A percentile compares a stretch with the other conserved stretches of the same genome.
Conservation (phyloP, 2,797 vertebrate species). For the Dallia pectoralis region DNA sequence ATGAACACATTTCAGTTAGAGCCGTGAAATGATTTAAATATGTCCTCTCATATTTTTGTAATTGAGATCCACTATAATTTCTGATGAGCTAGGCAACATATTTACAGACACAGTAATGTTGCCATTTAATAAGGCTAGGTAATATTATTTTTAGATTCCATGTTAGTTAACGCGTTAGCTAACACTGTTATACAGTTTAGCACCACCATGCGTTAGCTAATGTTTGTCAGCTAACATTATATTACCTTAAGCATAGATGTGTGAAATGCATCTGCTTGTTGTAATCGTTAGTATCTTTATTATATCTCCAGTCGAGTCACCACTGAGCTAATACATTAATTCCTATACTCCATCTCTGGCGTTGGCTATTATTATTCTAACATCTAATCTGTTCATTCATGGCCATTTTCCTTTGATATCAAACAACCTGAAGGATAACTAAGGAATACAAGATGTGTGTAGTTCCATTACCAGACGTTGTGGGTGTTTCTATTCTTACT, state of each 20-base stretch:
- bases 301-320: neutral
- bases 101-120: no score
- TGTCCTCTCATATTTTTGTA: no score
- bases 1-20: no score
- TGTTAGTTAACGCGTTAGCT: no score
- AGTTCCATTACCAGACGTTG: neutral
- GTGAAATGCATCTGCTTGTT: neutral
- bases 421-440: neutral
- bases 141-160: no score
- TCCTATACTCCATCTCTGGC: neutral
- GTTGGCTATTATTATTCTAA: neutral
- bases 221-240: no score
- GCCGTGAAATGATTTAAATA: no score
- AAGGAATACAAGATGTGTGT: neutral
- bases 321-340: neutral
- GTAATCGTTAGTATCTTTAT: neutral
- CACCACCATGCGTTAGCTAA: no score
- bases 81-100: no score
- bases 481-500: neutral
- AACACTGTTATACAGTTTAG: no score
- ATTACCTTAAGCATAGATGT: neutral
- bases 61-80: no score
- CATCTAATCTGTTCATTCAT: constrained; percentile 8
- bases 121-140: no score
- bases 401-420: neutral